A percentile compares a stretch with the other conserved stretches of the same genome.
These are phyloP conservation scores for Drosophila albomicans DNA, from an alignment of 1,140 invertebrate species.

Conservation along the genomic window DNA sequence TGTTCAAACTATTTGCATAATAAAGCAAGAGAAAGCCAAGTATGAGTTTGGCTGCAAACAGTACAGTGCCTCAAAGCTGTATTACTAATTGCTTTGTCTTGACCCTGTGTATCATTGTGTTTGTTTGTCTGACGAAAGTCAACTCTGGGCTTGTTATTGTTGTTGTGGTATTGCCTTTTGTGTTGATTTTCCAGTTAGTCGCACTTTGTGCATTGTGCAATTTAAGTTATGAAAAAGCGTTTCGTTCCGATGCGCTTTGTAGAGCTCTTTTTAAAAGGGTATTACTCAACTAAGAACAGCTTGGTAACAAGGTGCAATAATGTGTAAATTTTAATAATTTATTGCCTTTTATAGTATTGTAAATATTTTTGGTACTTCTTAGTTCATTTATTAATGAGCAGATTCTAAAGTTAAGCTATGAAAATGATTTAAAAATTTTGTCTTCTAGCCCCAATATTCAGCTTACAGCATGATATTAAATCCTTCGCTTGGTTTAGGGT, in stretches of 20 bases:
- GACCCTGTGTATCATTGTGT: constrained; percentile 29
- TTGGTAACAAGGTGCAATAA: neutral
- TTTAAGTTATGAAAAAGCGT: constrained; percentile 76
- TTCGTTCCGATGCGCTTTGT: constrained; percentile 24
- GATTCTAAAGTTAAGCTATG: too few relatives aligned
- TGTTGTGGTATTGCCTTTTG: constrained; percentile 46
- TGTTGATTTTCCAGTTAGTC: constrained; percentile 64
- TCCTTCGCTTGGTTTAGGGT: constrained; percentile 1
- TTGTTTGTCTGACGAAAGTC: constrained; percentile 29
- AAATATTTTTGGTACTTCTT: neutral
- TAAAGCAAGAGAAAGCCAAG: neutral
- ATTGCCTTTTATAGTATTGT: neutral
- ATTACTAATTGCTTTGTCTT: constrained; percentile 41
- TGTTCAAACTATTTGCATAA: neutral
- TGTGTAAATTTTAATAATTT: too few relatives aligned
- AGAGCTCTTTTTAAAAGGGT: neutral
- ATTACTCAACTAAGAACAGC: neutral
- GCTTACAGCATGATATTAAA: neutral
- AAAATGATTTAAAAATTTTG: too few relatives aligned
- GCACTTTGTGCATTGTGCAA: constrained; percentile 59
- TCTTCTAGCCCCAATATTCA: too few relatives aligned
- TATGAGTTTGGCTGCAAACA: neutral
- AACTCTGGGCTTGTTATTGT: constrained; percentile 37
- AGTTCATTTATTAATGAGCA: too few relatives aligned
- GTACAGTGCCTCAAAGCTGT: neutral